Base-by-base conservation (phyloP, 2,113 vertebrate species). In the Columba janthina region DNA sequence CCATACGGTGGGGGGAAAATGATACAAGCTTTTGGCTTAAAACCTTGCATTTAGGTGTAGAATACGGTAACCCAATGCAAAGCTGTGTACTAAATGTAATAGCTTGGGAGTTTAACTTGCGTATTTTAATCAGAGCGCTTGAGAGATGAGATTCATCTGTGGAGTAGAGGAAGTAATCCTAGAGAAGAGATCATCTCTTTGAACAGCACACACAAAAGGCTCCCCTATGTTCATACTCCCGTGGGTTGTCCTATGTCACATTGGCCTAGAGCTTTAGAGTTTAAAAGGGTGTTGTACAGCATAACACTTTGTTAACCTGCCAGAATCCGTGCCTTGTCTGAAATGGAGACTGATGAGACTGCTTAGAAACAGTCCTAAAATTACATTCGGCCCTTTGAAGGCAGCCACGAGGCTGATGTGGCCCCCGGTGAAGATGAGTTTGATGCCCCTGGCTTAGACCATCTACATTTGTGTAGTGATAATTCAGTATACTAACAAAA, bases 1-100 rank as follows among this genome's bases (percentile, higher is more conserved):
- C 0, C 1, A 1, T 46, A 5, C 2, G 1, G 15, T 8, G 14
- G 5, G 4, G 3, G 5, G 10, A 2, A 9, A 46, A 20, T 34
- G 1, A 50, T 44, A 20, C 1, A 58, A 46, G 22, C 19, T 66
- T 84, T 56, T 60, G 32, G 13, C 58, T 81, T 72, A 72, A 80
- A 85, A 29, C 8, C 9, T 71, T 60, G 7, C 46, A 22, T 70
- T 50, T 57, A 46, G 29, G 7, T 66, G 26, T 80, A 36, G 74
- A 76, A 81, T 51, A 64, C 36, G 48, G 61, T 72, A 54, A 32
- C 12, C 21, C 48, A 36, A 1, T 34, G 29, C 34, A 72, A 61
- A 81, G 46, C 31, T 56, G 7, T 34, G 46, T 32, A n/a, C 51
- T 44, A 32, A 61, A 32, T 5, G 18, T 44, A 18, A 44, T 44